phyloP scores from a whole-genome alignment of 2,888 invertebrate genomes.

The Chalcosyrphus nemorum region DNA sequence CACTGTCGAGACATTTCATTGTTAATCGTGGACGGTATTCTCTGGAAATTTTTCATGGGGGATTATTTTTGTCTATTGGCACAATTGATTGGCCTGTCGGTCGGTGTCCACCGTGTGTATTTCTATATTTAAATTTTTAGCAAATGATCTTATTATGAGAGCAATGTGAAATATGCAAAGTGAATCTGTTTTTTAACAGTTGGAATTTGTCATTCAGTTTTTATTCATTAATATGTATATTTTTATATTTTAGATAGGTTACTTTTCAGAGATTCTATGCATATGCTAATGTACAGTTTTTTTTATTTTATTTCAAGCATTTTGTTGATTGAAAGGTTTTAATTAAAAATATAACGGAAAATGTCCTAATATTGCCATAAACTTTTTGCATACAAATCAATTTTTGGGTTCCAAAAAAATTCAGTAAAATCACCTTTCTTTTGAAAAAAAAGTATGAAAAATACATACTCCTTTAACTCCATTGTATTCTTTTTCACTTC shows the following conservation, averaged over 20 bases:
- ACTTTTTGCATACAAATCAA: no score
- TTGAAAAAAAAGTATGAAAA: no score
- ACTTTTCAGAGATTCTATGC: background rate
- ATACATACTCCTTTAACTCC: no score
- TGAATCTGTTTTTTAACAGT: background rate
- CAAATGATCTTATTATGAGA: background rate
- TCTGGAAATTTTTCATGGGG: slow-evolving; percentile 51
- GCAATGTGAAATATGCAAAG: background rate
- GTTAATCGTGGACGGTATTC: background rate
- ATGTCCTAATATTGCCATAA: no score
- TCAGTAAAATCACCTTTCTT: no score
- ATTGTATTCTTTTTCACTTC: no score
- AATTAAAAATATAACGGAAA: no score
- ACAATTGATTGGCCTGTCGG: slow-evolving; percentile 3
- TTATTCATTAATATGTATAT: background rate
- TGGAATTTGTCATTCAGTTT: background rate
- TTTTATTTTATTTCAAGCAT: background rate
- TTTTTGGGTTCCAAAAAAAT: no score
- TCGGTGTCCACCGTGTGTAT: background rate
- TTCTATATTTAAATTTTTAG: slow-evolving; percentile 41
- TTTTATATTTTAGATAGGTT: background rate
- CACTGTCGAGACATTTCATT: background rate
- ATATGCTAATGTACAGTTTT: background rate
- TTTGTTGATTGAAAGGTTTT: no score
- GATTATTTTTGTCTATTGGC: slow-evolving; percentile 39